Evolutionary conservation across 1,140 invertebrate genomes (phyloP).

Genomic region (Leptopilina clavipes): DNA sequence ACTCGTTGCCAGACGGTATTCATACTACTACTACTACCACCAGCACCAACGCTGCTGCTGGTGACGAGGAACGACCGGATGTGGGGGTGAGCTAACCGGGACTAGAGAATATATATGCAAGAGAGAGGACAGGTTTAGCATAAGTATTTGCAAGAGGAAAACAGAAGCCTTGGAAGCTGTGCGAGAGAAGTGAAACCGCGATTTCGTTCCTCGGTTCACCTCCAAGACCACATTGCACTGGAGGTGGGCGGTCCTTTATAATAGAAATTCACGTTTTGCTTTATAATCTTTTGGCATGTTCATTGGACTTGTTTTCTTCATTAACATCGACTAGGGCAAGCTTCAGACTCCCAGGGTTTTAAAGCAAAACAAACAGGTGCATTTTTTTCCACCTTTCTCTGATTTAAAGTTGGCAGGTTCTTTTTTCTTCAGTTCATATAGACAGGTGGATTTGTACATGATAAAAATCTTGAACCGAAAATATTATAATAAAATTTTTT

Average conservation of each 20-base stretch:
- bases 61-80: conserved; percentile 49
- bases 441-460: too few species aligned
- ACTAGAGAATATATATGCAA: conserved; percentile 39
- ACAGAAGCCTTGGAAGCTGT: conserved; percentile 33
- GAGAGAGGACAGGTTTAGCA: conserved; percentile 26
- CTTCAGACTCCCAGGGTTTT: neutral
- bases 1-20: conserved; percentile 57
- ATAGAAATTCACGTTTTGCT: conserved; percentile 47
- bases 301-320: conserved; percentile 43
- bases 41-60: too few species aligned
- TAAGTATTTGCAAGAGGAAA: conserved; percentile 34
- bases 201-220: conserved; percentile 36
- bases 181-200: conserved; percentile 30
- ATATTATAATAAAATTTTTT: too few species aligned
- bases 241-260: conserved; percentile 33
- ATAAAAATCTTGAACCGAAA: too few species aligned
- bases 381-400: neutral
- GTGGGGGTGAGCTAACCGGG: conserved; percentile 45
- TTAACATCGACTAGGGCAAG: conserved; percentile 15
- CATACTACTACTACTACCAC: conserved; percentile 46
- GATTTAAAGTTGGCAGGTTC: too few species aligned
- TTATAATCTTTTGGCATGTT: conserved; percentile 48
- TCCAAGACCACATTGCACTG: conserved; percentile 27
- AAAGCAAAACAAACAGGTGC: conserved; percentile 11
- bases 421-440: too few species aligned